A percentile compares a stretch with the other conserved stretches of the same genome.
Evolutionary conservation across 2,113 vertebrate species (phyloP).

Genomic region (Corvus moneduloides): DNA sequence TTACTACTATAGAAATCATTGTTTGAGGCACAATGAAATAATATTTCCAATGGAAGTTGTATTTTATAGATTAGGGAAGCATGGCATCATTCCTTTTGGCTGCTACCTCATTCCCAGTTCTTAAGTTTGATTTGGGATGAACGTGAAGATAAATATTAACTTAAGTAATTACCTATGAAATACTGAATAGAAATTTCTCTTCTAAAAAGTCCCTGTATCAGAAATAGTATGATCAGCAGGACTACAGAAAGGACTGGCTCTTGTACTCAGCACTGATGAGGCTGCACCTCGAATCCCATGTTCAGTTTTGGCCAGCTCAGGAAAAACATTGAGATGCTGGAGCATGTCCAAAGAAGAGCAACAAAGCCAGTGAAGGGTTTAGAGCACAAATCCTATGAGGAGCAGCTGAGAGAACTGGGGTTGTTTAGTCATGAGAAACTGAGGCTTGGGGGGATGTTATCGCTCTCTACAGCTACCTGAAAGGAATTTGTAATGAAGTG

Average conservation of each 20-base stretch:
- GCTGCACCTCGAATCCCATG: rapidly evolving
- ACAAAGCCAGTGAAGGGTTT: background rate
- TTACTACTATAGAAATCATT: background rate
- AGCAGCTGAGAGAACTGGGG: background rate
- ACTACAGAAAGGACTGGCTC: background rate
- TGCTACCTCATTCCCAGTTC: background rate
- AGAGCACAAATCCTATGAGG: background rate
- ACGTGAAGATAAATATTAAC: background rate
- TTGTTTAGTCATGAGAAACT: background rate
- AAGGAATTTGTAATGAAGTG: background rate
- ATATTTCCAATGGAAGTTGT: background rate
- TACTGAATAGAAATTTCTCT: background rate
- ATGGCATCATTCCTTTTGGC: background rate
- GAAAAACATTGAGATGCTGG: background rate
- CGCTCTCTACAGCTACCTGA: background rate
- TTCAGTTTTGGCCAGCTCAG: background rate
- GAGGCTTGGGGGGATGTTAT: background rate
- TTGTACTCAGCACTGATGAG: background rate
- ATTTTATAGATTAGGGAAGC: background rate
- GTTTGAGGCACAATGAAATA: background rate
- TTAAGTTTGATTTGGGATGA: background rate
- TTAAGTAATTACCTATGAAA: background rate
- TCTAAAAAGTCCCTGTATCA: background rate
- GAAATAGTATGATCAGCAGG: background rate
- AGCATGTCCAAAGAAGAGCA: background rate